Evolutionary conservation across 2,797 vertebrate species (phyloP).

Genomic region (Hozukius guyotensis): DNA sequence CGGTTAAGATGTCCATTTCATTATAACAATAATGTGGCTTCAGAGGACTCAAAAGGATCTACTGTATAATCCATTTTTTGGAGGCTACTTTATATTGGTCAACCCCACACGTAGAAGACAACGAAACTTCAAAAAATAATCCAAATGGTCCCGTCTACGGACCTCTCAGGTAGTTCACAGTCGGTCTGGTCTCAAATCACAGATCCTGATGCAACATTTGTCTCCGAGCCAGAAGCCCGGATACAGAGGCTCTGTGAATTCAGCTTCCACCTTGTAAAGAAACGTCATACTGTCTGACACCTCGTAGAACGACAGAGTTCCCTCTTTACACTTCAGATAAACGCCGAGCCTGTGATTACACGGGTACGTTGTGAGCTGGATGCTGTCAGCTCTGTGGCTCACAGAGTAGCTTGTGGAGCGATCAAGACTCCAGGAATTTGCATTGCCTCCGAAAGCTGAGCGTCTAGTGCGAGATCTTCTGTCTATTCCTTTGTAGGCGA

Average conservation of each 20-base stretch:
- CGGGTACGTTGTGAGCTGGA: slow-evolving; percentile 40
- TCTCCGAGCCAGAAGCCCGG: slow-evolving; percentile 74
- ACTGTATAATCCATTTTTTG: background rate
- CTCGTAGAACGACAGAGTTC: slow-evolving; percentile 71
- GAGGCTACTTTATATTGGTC: background rate
- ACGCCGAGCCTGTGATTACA: slow-evolving; percentile 54
- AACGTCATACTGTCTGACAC: slow-evolving; percentile 67
- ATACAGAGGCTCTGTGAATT: slow-evolving; percentile 72
- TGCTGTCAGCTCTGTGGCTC: slow-evolving; percentile 45
- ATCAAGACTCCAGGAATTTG: slow-evolving; percentile 76
- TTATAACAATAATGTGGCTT: background rate
- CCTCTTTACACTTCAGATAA: slow-evolving; percentile 63
- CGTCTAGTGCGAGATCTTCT: slow-evolving; percentile 6
- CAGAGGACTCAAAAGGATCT: background rate
- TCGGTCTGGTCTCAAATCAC: slow-evolving; percentile 33
- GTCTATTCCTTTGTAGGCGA: slow-evolving; percentile 62
- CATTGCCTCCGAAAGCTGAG: slow-evolving; percentile 71
- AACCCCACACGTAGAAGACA: background rate
- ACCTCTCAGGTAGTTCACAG: background rate
- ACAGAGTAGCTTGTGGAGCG: slow-evolving; percentile 54
- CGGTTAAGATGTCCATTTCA: background rate
- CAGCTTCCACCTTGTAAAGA: slow-evolving; percentile 47
- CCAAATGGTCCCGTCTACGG: background rate
- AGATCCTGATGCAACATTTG: slow-evolving; percentile 61
- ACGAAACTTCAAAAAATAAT: background rate